Evolutionary conservation across 2,888 invertebrate species (phyloP).

Genomic region (Rhagonycha fulva): DNA sequence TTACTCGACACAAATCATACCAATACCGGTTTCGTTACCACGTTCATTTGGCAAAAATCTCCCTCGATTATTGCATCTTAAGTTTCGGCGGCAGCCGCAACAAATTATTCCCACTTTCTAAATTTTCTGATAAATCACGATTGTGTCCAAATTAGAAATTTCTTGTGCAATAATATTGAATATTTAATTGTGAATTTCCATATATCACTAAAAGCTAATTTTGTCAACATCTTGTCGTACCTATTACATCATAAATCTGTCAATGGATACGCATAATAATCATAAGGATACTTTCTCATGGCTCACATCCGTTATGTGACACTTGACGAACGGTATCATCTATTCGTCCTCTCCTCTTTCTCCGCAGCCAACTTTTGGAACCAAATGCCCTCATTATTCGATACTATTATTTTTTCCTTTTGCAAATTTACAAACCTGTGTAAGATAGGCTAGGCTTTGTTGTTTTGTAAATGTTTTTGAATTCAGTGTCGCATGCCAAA

Average conservation of each 20-base stretch:
- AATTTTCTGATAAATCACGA: background rate
- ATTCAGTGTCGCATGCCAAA: slow-evolving; percentile 36
- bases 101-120: background rate
- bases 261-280: slow-evolving; percentile 36
- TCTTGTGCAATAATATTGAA: background rate
- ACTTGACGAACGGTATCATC: slow-evolving; percentile 25
- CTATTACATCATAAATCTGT: slow-evolving; percentile 40
- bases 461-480: slow-evolving; percentile 23
- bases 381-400: background rate
- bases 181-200: slow-evolving; percentile 5
- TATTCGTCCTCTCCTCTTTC: background rate
- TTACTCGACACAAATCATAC: slow-evolving; percentile 31
- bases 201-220: slow-evolving; percentile 26
- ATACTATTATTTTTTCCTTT: background rate
- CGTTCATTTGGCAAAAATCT: slow-evolving; percentile 5
- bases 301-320: slow-evolving; percentile 37
- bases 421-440: background rate
- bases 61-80: background rate
- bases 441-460: slow-evolving; percentile 34
- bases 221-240: slow-evolving; percentile 27
- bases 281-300: slow-evolving; percentile 40
- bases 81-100: background rate
- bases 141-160: background rate
- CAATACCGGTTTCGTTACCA: slow-evolving; percentile 26
- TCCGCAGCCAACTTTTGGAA: background rate